These are phyloP conservation scores for Genyomyrus donnyi DNA, from an alignment of 2,113 vertebrate species.

Conservation along the genomic window DNA sequence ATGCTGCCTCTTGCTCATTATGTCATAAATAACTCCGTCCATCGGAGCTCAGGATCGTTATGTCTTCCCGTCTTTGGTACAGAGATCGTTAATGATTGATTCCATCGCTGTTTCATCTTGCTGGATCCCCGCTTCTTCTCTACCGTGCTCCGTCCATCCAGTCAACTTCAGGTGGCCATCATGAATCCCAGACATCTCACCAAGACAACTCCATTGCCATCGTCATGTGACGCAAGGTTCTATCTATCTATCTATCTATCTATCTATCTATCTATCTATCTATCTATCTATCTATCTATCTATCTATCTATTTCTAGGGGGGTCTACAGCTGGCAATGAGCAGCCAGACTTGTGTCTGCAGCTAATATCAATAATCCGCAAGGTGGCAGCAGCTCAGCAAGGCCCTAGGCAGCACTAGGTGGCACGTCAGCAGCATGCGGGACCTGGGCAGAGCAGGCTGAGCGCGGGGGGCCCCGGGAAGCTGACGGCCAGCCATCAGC, in stretches of 20 bases:
- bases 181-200: not conserved
- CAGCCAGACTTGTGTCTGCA: not conserved
- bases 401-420: not conserved
- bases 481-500: not conserved
- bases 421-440: not conserved
- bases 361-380: not conserved
- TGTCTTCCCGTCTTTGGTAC: not conserved
- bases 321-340: not conserved
- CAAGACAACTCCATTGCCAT: not conserved
- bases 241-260: not conserved
- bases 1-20: not conserved
- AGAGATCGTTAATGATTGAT: conserved; percentile 3
- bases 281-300: not conserved
- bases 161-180: not conserved
- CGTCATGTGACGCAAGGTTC: not conserved
- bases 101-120: not conserved
- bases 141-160: not conserved
- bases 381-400: not conserved
- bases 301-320: not conserved
- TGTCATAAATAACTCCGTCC: not conserved
- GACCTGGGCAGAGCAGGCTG: not conserved
- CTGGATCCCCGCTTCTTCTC: not conserved
- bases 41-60: not conserved
- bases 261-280: not conserved
- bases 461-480: not conserved